Evolutionary conservation across 2,113 vertebrate genomes (phyloP), one percentile per base, ranked within the genome.

Genomic region (Caranx ignobilis): DNA sequence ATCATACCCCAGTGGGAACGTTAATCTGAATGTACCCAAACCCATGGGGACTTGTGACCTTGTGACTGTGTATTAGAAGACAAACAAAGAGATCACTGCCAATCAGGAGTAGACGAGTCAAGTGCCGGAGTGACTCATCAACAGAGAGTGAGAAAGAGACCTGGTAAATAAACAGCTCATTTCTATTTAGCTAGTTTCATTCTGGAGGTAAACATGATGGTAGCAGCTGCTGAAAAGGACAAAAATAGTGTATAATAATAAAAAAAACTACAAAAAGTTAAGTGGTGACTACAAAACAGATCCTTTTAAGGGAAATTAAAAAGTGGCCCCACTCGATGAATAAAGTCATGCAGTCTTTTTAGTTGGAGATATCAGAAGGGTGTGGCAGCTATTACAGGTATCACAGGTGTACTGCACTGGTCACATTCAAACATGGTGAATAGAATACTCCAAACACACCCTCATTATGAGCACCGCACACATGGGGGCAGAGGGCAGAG

Each of bases 71-170:
- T 26, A 84, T 82, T 43, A 67, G 45, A 64, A 26, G 47, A 75
- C 31, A 82, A 73, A 82, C 59, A 55, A 63, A 75, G 67, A 61
- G 48, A 60, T 34, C 2, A 11, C 37, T 71, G 70, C 19, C 55
- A 59, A 41, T 78, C 60, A 75, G 31, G 18, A 13, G 47, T 10
- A 35, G 41, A 41, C 12, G n/a, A 71, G 19, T 77, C 48, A 37
- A 31, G 48, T 45, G 15, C 48, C 32, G 34, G 11, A 37, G 39
- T 62, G 67, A 82, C n/a, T 81, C 69, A 78, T 59, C 48, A 47
- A 34, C 13, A 47, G 16, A 71, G n/a, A 41, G 5, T 21, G 18
- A 45, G 15, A 71, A 15, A 43, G 5, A 5, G 15, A 50, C 50
- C 19, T 55, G 68, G 2, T 47, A 35, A 55, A 60, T 48, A 66